Evolutionary conservation across 2,797 vertebrate species (phyloP).

Genomic region (Hephaestus fuliginosus): DNA sequence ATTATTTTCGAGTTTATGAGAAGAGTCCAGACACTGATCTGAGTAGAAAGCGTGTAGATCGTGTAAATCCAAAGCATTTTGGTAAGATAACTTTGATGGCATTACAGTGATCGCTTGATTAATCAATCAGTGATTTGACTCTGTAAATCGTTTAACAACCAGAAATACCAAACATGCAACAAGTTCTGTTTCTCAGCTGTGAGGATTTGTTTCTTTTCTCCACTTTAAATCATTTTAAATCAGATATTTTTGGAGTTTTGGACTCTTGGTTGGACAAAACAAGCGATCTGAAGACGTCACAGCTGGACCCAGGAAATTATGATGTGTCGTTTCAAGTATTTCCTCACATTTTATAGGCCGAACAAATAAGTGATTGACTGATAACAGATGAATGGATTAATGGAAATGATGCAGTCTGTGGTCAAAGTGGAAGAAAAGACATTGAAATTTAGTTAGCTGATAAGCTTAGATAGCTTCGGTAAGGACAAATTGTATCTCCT

Average conservation of each 20-base stretch:
- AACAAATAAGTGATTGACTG: not conserved
- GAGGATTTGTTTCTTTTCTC: not conserved
- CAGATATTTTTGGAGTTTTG: not conserved
- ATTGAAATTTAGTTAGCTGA: not conserved
- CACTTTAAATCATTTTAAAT: not conserved
- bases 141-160: not conserved
- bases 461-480: not conserved
- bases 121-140: not conserved
- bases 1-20: constrained; percentile 12
- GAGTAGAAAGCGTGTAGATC: not conserved
- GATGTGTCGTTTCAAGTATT: not conserved
- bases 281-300: not conserved
- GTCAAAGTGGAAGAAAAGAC: not conserved
- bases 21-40: constrained; percentile 13
- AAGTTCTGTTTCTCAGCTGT: not conserved
- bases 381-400: not conserved
- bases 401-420: not conserved
- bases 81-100: not conserved
- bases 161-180: not conserved
- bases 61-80: not conserved
- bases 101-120: not conserved
- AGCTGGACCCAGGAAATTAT: not conserved
- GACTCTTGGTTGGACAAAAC: not conserved
- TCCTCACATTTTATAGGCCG: not conserved
- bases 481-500: too few relatives aligned